Evolutionary conservation across 2,888 invertebrate genomes (phyloP).

Genomic region (Synergus gifuensis): DNA sequence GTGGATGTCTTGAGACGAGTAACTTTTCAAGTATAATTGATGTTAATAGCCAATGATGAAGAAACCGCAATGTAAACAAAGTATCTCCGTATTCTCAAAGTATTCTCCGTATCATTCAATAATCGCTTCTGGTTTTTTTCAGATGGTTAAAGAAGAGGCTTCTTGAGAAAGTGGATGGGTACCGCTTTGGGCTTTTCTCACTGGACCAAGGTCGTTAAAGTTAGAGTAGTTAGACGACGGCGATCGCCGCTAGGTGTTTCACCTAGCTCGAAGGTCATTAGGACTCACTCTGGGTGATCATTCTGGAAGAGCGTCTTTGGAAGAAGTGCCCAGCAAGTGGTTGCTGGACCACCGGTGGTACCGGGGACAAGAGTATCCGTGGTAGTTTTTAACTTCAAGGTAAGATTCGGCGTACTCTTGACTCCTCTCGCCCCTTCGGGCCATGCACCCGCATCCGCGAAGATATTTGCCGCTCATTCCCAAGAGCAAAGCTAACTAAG

Average conservation of each 20-base stretch:
- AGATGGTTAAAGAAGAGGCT: slow-evolving; percentile 32
- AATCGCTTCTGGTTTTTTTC: slow-evolving; percentile 39
- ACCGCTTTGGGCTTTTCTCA: slow-evolving; percentile 38
- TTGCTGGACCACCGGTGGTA: not conserved
- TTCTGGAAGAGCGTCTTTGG: slow-evolving; percentile 28
- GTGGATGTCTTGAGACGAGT: not conserved
- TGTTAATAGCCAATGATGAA: slow-evolving; percentile 7
- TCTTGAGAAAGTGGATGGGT: slow-evolving; percentile 9
- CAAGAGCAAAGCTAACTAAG: slow-evolving; percentile 73
- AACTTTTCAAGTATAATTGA: not conserved
- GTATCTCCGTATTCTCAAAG: too few species aligned
- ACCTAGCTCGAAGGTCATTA: slow-evolving; percentile 35
- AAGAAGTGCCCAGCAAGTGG: slow-evolving; percentile 19
- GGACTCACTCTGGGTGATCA: slow-evolving; percentile 20
- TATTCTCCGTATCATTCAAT: slow-evolving; percentile 30
- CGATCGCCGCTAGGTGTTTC: slow-evolving; percentile 17
- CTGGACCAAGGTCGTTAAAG: slow-evolving; percentile 41
- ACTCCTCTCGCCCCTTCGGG: slow-evolving; percentile 48
- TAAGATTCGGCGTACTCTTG: slow-evolving; percentile 51
- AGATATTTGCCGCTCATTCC: slow-evolving; percentile 70
- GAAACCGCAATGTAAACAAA: slow-evolving; percentile 22
- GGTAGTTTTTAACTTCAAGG: slow-evolving; percentile 52
- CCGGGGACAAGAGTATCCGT: slow-evolving; percentile 49
- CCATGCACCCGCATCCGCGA: slow-evolving; percentile 59
- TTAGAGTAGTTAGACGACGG: slow-evolving; percentile 30